Evolutionary conservation across 2,888 invertebrate genomes (phyloP).

Genomic region (Aethes cnicana): DNA sequence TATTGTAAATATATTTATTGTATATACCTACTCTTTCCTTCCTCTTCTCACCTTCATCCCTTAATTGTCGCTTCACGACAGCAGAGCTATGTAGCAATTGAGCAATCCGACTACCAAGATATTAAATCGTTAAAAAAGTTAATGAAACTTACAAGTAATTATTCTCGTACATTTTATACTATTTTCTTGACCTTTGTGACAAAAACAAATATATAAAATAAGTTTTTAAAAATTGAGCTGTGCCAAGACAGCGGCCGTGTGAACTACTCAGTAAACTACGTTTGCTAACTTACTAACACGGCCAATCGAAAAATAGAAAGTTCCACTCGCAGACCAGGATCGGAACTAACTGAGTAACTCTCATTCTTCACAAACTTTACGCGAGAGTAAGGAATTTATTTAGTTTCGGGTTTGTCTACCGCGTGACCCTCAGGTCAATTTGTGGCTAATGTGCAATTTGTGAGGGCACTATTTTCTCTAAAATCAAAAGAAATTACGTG

Average conservation of each 20-base stretch:
- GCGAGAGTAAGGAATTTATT: slow-evolving; percentile 66
- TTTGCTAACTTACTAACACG: slow-evolving; percentile 75
- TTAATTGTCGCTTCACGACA: no score
- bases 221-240: slow-evolving; percentile 66
- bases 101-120: no score
- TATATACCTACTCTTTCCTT: no score
- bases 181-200: no score
- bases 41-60: no score
- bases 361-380: slow-evolving; percentile 72
- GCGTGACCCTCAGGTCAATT: slow-evolving; percentile 30
- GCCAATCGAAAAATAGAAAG: slow-evolving; percentile 80
- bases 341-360: slow-evolving; percentile 73
- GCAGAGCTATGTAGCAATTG: no score
- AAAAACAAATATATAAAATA: slow-evolving; percentile 55
- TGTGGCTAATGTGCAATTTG: slow-evolving; percentile 17
- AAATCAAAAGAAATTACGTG: no score
- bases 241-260: slow-evolving; percentile 53
- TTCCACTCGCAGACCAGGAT: slow-evolving; percentile 57
- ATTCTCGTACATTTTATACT: no score
- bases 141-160: no score
- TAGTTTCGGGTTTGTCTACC: slow-evolving; percentile 56
- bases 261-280: slow-evolving; percentile 69
- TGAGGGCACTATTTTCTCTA: no score
- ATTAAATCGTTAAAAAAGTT: no score
- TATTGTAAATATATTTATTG: no score